Base-by-base conservation (phyloP, 2,797 vertebrate species). In the Hydrocynus forskahlii region DNA sequence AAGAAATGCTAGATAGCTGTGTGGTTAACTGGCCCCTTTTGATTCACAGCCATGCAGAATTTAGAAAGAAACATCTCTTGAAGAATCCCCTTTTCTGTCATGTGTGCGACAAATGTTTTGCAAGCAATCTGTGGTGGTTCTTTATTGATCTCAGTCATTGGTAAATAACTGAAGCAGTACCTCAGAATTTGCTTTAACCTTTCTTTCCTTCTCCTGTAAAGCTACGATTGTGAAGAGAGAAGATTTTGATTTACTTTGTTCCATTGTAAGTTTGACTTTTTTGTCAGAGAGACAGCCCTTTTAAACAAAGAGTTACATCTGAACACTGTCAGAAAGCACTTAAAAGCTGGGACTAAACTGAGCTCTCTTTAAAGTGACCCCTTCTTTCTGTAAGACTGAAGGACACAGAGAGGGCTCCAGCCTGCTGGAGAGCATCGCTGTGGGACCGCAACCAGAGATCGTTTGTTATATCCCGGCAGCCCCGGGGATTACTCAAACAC, bases 401-500 rank as follows among this genome's bases (percentile, higher is more conserved):
- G 81, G 78, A 80, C 85, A 86, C 29, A 19, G 81, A 63, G 63
- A 86, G 81, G 78, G 8, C 0, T 88, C 25, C 77, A 25, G 75
- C 84, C 76, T 83, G 62, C 75, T 81, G 81, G 71, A 87, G 89
- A 87, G 68, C 38, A 17, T 66, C 85, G 68, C 78, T 21, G 38
- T 83, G 74, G 63, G 86, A 87, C 89, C 84, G 81, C 75, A 91
- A 84, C 82, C 50, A 78, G 74, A 86, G 89, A 90, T 89, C 82
- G 86, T 91, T 90, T 92, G 88, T 91, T 91, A 93, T 93, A 92
- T 89, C 91, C 85, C 87, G 89, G 86, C 87, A 91, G 89, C 92
- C 95, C 90, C 69, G 89, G 95, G 94, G 93, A 95, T 93, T 89
- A 89, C 88, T 93, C 90, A 89, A 93, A 92, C 94, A 95, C 95